Evolutionary conservation across 2,888 invertebrate genomes (phyloP).

Genomic region (Protonemura montana): DNA sequence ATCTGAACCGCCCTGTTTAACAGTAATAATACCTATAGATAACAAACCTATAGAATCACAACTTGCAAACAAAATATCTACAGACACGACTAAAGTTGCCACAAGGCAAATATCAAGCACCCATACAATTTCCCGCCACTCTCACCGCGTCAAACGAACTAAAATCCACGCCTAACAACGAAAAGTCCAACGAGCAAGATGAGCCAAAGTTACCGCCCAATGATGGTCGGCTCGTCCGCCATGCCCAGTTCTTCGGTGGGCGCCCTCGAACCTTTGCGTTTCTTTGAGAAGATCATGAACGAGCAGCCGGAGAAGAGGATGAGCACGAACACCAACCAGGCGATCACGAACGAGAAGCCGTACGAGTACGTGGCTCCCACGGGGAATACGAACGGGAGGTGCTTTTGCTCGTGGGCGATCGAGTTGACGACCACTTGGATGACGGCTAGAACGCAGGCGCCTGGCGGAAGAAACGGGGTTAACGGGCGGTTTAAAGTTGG

Average conservation of each 20-base stretch:
- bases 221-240: slow-evolving; percentile 86
- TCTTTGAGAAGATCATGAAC: slow-evolving; percentile 79
- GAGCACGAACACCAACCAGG: slow-evolving; percentile 79
- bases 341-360: slow-evolving; percentile 76
- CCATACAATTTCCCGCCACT: too few species aligned
- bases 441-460: slow-evolving; percentile 80
- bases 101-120: too few species aligned
- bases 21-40: too few species aligned
- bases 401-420: slow-evolving; percentile 73
- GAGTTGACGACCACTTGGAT: slow-evolving; percentile 81
- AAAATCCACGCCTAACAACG: too few species aligned
- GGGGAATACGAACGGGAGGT: slow-evolving; percentile 73
- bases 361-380: slow-evolving; percentile 70
- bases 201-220: slow-evolving; percentile 60
- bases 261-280: slow-evolving; percentile 84
- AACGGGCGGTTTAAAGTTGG: background rate
- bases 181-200: too few species aligned
- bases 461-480: slow-evolving; percentile 60
- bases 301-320: slow-evolving; percentile 73
- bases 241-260: slow-evolving; percentile 82
- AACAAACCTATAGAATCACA: too few species aligned
- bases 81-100: too few species aligned
- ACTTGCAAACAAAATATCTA: too few species aligned
- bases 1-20: too few species aligned
- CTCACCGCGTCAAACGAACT: too few species aligned